Evolutionary conservation across 2,113 vertebrate species (phyloP), one percentile per base, ranked within the genome.

Genomic region (Ibidorhyncha struthersii): DNA sequence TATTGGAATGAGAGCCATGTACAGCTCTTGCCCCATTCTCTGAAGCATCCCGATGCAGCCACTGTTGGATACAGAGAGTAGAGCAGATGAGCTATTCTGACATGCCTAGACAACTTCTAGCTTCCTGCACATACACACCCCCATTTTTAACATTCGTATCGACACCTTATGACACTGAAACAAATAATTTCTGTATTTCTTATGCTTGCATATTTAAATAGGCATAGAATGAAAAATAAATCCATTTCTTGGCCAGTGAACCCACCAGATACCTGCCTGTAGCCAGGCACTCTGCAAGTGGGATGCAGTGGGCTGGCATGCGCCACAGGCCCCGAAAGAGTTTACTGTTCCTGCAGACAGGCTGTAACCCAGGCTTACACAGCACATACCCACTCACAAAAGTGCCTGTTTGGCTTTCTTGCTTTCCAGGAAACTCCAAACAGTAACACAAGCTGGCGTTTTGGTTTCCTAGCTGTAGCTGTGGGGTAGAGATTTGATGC

Each of bases 401-500:
- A 80, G 34, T 16, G 67, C 82, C 65, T 38, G 26, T 67, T 69
- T 77, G 63, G 17, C 9, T 61, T 82, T 74, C 82, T 29, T 62
- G 77, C 90, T 89, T 91, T 87, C 47, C 72, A 80, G 76, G 70
- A 69, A 94, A 82, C 86, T 89, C 76, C 93, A 80, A 62, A 70
- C 74, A 53, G 40, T 87, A 82, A 82, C 67, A 66, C 65, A 67
- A 72, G 45, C 81, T 86, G 89, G 62, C 53, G 63, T 71, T 89
- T 97, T 86, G 73, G 65, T 83, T 94, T 91, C 69, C 62, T 43
- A 66, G 93, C 47, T 85, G 10, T 86, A 78, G 76, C 81, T 93
- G 38, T 72, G 29, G 66, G 47, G 61, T 82, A 61, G 40, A 62
- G 63, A 61, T 20, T 25, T 71, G 70, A 62, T 89, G 93, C 66